phyloP scores from a whole-genome alignment of 2,797 vertebrate genomes.

The Sebastes steindachneri region DNA sequence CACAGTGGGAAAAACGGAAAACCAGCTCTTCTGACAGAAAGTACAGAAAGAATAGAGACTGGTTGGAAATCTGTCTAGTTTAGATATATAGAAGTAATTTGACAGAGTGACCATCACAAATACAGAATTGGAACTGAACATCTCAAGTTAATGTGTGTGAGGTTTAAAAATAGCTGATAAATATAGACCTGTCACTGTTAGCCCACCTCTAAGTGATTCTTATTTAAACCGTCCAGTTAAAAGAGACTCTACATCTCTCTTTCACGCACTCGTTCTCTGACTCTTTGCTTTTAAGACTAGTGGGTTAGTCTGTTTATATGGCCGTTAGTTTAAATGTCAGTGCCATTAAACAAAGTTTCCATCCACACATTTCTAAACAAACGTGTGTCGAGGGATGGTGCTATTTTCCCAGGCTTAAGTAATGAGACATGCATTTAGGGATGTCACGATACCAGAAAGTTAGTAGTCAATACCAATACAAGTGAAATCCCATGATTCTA shows the following conservation, averaged over 20 bases:
- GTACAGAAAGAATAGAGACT: not conserved
- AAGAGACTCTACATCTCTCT: not conserved
- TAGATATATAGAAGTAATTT: not conserved
- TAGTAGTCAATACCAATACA: no score
- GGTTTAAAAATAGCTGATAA: slow-evolving; percentile 43
- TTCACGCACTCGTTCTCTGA: no score
- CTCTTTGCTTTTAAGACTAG: not conserved
- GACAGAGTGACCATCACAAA: not conserved
- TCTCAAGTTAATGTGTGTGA: slow-evolving; percentile 8
- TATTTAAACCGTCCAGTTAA: not conserved
- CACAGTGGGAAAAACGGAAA: not conserved
- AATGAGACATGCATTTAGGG: not conserved
- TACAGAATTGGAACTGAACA: not conserved
- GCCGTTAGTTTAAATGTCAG: not conserved
- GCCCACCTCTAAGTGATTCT: not conserved
- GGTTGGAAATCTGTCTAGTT: not conserved
- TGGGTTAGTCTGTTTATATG: not conserved
- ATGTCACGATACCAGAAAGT: no score
- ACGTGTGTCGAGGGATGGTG: not conserved
- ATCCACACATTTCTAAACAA: not conserved
- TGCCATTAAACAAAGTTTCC: not conserved
- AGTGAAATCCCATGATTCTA: fast-evolving
- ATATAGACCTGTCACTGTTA: slow-evolving; percentile 11
- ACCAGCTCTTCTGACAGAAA: not conserved
- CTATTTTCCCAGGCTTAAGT: no score